Base-by-base conservation (phyloP, 1,140 invertebrate genomes). In the Agrypnia vestita region DNA sequence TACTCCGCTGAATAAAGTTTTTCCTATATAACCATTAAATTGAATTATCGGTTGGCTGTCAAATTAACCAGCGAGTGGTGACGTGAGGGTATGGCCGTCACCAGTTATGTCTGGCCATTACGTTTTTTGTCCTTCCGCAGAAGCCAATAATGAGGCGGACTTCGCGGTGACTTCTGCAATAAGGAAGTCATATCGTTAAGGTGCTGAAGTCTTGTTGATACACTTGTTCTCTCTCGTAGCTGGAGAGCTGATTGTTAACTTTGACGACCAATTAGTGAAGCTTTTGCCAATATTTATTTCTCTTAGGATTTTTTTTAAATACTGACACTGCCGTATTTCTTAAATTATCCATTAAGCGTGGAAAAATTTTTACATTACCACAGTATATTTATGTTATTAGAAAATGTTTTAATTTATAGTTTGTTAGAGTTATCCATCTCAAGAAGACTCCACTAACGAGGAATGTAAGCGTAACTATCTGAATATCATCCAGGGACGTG, bases 21-120 rank as follows among this genome's bases (percentile, higher is more conserved):
- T 69, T 69, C 46, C 64, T 46, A 43, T 59, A 59, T 59, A 59
- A 69, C 15, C 64, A 69, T 69, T 69, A 47, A 69, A 69, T 69
- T 69, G 64, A 69, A 69, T 69, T 69, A 47, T 69, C 64, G 12
- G 64, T 17, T 47, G 13, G 17, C 64, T 69, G 64, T 69, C 64
- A 69, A 69, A 69, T 69, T 46, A 46, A 69, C 44, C 64, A 17
- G 43, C 9, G 64, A n/a, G 15, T 43, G 15, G 21, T 15, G 43
- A 69, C 64, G 64, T 47, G 64, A 69, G 35, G 21, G 44, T 47
- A 47, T 17, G 44, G 9, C 64, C 46, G 64, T 69, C 64, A 69
- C 43, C 64, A 47, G 35, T 43, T 59, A 43, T 13, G 13, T 62
- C 35, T 46, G 4, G 44, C 44, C 64, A 69, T 69, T 69, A 69